A percentile compares a stretch with the other conserved stretches of the same genome.
These are phyloP conservation scores for Drosophila auraria DNA, from an alignment of 1,140 invertebrate genomes.

Conservation along the genomic window DNA sequence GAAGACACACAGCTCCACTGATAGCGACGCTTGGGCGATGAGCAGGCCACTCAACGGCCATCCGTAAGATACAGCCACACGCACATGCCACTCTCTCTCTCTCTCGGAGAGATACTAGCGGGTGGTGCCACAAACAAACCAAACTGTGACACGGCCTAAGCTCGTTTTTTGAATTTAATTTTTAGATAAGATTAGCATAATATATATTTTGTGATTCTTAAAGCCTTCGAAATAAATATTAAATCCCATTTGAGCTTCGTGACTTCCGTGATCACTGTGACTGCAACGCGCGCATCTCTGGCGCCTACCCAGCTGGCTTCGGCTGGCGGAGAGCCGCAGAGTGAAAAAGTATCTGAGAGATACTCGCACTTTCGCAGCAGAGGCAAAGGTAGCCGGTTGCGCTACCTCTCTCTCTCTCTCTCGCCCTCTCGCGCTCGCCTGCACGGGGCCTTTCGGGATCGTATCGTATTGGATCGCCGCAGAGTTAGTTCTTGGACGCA, in stretches of 20 bases:
- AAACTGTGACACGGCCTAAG: neutral
- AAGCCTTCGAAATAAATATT: neutral
- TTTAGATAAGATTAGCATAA: no score
- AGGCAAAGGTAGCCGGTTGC: conserved; percentile 21
- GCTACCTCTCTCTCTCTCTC: neutral
- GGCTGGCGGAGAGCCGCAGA: neutral
- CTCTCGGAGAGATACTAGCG: neutral
- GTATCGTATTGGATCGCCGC: conserved; percentile 7
- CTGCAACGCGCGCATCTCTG: conserved; percentile 4
- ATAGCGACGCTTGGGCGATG: conserved; percentile 13
- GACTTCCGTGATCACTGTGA: conserved; percentile 7
- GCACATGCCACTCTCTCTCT: conserved; percentile 11
- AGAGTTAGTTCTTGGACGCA: conserved; percentile 64
- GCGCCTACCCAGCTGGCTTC: neutral
- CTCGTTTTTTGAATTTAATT: no score
- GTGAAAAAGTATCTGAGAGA: conserved; percentile 27
- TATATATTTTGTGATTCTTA: neutral
- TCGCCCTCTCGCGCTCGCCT: conserved; percentile 1
- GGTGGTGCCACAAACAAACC: conserved; percentile 20
- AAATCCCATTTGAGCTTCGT: neutral
- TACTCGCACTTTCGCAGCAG: conserved; percentile 24
- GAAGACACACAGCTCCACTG: conserved; percentile 10
- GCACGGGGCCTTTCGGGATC: conserved; percentile 1
- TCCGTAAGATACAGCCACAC: conserved; percentile 40
- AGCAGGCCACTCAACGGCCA: conserved; percentile 18